A percentile compares a stretch with the other conserved stretches of the same genome.
Conservation (phyloP, 2,113 vertebrate species). For the Macrotis lagotis region DNA sequence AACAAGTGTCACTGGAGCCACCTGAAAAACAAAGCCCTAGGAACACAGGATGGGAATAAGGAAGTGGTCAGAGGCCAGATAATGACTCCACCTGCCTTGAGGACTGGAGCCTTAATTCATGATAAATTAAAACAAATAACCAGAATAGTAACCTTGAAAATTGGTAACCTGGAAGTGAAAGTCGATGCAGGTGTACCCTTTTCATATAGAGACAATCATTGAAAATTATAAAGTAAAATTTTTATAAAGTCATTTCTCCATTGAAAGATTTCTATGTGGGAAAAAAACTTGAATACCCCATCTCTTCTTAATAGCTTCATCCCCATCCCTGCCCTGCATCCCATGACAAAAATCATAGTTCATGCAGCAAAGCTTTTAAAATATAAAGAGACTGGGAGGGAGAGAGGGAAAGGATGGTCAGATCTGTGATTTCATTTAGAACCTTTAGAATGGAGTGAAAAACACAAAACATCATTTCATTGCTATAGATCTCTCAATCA, state of each 20-base stretch:
- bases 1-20: not conserved
- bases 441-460: not conserved
- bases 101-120: not conserved
- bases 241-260: not conserved
- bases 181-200: not conserved
- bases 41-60: not conserved
- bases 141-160: not conserved
- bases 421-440: not conserved
- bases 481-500: not conserved
- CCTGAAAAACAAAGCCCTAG: not conserved
- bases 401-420: not conserved
- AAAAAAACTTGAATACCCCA: not conserved
- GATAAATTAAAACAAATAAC: not conserved
- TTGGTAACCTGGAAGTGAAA: not conserved
- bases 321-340: not conserved
- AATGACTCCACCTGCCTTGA: not conserved
- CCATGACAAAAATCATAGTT: not conserved
- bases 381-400: not conserved
- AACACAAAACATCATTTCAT: not conserved
- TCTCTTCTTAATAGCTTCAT: not conserved
- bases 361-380: not conserved
- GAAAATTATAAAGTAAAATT: conserved; percentile 7
- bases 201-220: conserved; percentile 7
- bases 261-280: not conserved
- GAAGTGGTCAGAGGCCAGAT: not conserved